Conservation (phyloP, 2,113 vertebrate species). For the Recurvirostra avosetta region DNA sequence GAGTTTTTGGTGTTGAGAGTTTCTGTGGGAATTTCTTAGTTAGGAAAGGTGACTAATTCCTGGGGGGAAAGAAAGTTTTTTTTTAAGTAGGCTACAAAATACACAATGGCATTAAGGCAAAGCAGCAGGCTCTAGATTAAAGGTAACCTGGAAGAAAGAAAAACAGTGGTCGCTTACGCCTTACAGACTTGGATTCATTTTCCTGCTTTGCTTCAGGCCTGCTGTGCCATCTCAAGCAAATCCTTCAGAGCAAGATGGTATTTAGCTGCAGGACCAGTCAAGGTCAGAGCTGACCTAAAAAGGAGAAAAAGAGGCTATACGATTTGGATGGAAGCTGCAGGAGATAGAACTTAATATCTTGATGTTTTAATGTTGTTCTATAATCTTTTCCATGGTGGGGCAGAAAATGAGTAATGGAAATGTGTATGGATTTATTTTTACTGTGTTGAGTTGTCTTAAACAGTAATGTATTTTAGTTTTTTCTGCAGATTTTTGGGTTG, state of each 20-base stretch:
- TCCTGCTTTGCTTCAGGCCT: constrained; percentile 17
- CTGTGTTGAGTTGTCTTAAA: not conserved
- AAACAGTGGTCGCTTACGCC: not conserved
- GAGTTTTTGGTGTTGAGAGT: not conserved
- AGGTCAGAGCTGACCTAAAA: constrained; percentile 50
- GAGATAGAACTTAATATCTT: not conserved
- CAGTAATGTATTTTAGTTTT: not conserved
- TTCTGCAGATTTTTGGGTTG: not conserved
- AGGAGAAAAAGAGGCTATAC: constrained; percentile 2
- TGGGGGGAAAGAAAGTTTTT: not conserved
- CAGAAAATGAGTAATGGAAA: constrained; percentile 15
- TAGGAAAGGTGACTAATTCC: not conserved
- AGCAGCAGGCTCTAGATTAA: not conserved
- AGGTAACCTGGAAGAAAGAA: not conserved
- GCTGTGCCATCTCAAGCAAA: constrained; percentile 56
- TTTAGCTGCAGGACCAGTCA: constrained; percentile 3
- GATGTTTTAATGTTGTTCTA: not conserved
- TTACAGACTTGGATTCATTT: not conserved
- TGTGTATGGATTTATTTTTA: not conserved
- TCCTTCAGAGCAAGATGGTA: constrained; percentile 19
- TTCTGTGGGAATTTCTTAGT: not conserved
- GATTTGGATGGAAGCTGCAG: not conserved
- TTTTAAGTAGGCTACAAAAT: not conserved
- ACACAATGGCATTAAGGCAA: not conserved
- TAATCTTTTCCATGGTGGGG: not conserved